A percentile compares a stretch with the other conserved stretches of the same genome.
These are phyloP conservation scores for Podotricha telesiphe DNA, from an alignment of 2,888 invertebrate genomes.

Conservation along the genomic window DNA sequence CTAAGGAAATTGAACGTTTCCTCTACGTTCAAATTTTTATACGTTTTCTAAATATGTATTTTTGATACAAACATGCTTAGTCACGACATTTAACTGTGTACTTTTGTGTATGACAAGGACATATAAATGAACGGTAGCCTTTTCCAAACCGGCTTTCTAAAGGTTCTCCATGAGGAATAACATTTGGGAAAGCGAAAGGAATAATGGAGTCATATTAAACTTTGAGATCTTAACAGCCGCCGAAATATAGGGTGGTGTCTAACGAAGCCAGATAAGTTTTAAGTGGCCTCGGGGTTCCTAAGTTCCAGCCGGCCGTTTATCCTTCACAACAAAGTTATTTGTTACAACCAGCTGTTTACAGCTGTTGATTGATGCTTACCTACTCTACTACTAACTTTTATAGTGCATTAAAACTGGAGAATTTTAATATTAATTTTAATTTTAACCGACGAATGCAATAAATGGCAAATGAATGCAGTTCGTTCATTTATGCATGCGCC, in stretches of 20 bases:
- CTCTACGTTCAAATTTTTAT: too few relatives aligned
- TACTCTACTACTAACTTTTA: constrained; percentile 52
- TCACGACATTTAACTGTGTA: not conserved
- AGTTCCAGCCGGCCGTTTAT: constrained; percentile 75
- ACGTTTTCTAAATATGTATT: too few relatives aligned
- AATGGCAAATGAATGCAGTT: constrained; percentile 34
- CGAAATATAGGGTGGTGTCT: constrained; percentile 52
- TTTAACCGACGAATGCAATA: constrained; percentile 28
- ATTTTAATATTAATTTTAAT: constrained; percentile 33
- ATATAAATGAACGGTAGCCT: not conserved
- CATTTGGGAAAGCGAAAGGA: constrained; percentile 8
- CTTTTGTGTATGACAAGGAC: not conserved
- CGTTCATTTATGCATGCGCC: constrained; percentile 36
- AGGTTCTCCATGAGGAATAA: not conserved
- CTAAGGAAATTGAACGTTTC: too few relatives aligned
- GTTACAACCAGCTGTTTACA: constrained; percentile 69
- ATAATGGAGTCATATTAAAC: constrained; percentile 29
- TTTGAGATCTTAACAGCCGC: constrained; percentile 33
- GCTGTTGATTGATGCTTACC: constrained; percentile 64
- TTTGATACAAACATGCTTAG: not conserved
- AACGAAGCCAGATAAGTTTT: constrained; percentile 81
- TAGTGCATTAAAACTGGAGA: constrained; percentile 33
- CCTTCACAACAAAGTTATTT: constrained; percentile 77
- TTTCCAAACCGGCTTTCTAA: not conserved
- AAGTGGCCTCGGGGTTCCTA: constrained; percentile 75